Base-by-base conservation (phyloP, 2,888 invertebrate species). In the Vannuccia rotundouncinata region DNA sequence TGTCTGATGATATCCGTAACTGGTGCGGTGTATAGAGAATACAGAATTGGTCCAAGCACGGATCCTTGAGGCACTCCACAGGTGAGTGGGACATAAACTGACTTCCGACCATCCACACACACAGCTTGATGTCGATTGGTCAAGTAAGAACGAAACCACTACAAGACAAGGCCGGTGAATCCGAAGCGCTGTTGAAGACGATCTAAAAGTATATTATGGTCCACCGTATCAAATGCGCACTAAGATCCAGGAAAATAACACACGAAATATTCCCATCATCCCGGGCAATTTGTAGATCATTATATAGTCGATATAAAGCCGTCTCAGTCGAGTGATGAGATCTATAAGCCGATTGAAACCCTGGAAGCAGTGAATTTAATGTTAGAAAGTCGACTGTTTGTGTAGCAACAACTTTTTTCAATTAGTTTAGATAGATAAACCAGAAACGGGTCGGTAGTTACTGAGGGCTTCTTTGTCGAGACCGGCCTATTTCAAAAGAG, bases 211-310 rank as follows among this genome's bases (percentile, higher is more conserved):
- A 81, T 81, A 28, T n/a, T 31, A 30, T 83, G 82, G 31, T 81
- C 83, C 1, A 82, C 81, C 2, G 82, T 83, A 66, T 82, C 81
- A 73, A 83, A 80, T 1, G 82, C 83, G 81, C 82, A 79, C 82
- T 82, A 2, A 82, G 59, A 66, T 82, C 82, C 5, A 83, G 10
- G 22, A 80, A 78, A 27, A 82, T 81, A n/a, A 82, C 29, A n/a
- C n/a, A 81, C 2, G 74, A 82, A 5, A 82, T 80, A 28, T 82
- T 81, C 25, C 81, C 82, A 13, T 82, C 78, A 73, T 83, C 82
- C 80, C 82, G 79, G 5, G 74, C 81, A 66, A 75, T 59, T 17
- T 80, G 77, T 28, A 82, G 29, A 73, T 80, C 81, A 80, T 81
- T 81, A 17, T 82, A 78, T 17, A 80, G 79, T 60, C 81, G 79